phyloP scores from a whole-genome alignment of 2,888 invertebrate genomes.

The Rosalia funebris region DNA sequence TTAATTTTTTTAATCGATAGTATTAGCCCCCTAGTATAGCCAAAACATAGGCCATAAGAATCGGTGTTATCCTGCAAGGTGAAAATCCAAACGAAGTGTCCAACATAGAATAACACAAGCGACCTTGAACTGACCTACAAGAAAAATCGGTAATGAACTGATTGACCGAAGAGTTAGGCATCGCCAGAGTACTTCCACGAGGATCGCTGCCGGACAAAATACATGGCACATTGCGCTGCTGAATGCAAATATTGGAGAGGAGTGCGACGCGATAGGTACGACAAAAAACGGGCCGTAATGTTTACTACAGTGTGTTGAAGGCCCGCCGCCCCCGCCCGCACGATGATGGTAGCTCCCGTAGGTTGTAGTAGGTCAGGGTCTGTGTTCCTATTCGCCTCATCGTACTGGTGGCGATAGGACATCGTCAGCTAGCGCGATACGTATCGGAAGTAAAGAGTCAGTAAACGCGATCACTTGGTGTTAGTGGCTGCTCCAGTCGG shows the following conservation, averaged over 20 bases:
- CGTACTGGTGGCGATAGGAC: constrained; percentile 21
- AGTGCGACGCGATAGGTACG: constrained; percentile 4
- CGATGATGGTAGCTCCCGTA: constrained; percentile 41
- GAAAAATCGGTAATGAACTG: background rate
- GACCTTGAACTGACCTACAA: constrained; percentile 4
- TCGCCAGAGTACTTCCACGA: background rate
- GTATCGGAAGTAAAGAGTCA: constrained; percentile 6
- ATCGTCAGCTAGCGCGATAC: constrained; percentile 16
- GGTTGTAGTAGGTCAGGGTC: constrained; percentile 55
- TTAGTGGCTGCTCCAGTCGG: constrained; percentile 3
- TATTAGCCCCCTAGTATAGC: too few relatives aligned
- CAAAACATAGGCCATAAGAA: too few relatives aligned
- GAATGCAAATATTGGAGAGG: background rate
- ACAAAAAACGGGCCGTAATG: constrained; percentile 17
- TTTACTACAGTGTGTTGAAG: constrained; percentile 6
- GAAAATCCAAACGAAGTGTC: too few relatives aligned
- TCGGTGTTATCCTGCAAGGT: too few relatives aligned
- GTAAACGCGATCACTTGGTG: constrained; percentile 8
- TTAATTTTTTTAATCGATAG: too few relatives aligned
- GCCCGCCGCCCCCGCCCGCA: constrained; percentile 50
- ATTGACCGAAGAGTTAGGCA: background rate
- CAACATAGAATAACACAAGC: too few relatives aligned
- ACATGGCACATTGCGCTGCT: too few relatives aligned
- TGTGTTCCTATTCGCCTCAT: constrained; percentile 35
- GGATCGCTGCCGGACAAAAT: too few relatives aligned